A percentile compares a stretch with the other conserved stretches of the same genome.
phyloP scores from a whole-genome alignment of 2,113 vertebrate species.

The Puntigrus tetrazona region DNA sequence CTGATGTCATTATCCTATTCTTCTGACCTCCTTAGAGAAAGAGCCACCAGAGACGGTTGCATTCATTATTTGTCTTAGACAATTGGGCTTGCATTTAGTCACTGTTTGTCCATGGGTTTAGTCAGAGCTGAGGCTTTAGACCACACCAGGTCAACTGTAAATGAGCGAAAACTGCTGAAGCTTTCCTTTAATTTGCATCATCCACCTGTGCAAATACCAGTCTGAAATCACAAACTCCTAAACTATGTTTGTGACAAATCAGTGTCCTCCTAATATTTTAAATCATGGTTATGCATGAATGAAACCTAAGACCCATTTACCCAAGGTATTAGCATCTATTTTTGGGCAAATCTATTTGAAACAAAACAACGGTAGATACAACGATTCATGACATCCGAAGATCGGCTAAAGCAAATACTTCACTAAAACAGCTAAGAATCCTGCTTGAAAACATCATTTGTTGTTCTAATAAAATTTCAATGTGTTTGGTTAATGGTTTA shows the following conservation, averaged over 20 bases:
- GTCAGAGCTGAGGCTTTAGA: constrained; percentile 21
- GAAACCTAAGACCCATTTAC: not conserved
- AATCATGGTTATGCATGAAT: not conserved
- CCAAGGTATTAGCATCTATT: not conserved
- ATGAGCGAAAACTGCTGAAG: constrained; percentile 3
- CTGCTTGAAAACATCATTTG: not conserved
- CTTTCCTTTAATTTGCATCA: not conserved
- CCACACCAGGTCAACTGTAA: constrained; percentile 36
- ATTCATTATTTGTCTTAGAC: constrained; percentile 57
- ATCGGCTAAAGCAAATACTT: not conserved
- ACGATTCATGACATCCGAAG: not conserved
- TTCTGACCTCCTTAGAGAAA: constrained; percentile 57
- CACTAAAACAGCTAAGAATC: not conserved
- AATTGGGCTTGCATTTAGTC: constrained; percentile 55
- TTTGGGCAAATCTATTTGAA: not conserved
- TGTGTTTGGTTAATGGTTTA: not conserved
- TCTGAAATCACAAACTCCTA: not conserved
- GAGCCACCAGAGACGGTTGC: constrained; percentile 50
- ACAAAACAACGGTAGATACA: not conserved
- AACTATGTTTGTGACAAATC: not conserved
- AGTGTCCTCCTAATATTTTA: not conserved
- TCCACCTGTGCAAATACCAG: constrained; percentile 11
- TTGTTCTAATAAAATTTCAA: not conserved
- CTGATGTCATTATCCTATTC: constrained; percentile 59
- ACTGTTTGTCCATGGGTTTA: constrained; percentile 37